phyloP scores from a whole-genome alignment of 2,888 invertebrate genomes.

The Anorthoa munda region DNA sequence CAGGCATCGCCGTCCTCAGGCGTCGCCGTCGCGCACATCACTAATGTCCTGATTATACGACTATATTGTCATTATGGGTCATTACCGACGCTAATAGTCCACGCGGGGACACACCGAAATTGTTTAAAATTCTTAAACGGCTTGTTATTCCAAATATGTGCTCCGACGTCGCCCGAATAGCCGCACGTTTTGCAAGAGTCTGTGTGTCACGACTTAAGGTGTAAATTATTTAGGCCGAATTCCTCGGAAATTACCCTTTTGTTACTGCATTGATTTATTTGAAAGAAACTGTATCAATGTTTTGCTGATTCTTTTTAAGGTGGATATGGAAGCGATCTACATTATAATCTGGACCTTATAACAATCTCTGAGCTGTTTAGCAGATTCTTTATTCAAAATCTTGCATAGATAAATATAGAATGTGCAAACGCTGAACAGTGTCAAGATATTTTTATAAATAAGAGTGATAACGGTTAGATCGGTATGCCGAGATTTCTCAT shows the following conservation, averaged over 20 bases:
- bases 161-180: slow-evolving; percentile 71
- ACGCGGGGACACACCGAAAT: slow-evolving; percentile 78
- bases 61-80: slow-evolving; percentile 85
- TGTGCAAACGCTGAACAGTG: too few species aligned
- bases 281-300: neutral
- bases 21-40: slow-evolving; percentile 68
- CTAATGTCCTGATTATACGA: slow-evolving; percentile 82
- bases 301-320: neutral
- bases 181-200: slow-evolving; percentile 48
- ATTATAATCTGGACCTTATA: neutral
- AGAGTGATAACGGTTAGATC: neutral
- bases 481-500: neutral
- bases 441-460: too few species aligned
- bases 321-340: neutral
- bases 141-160: slow-evolving; percentile 81
- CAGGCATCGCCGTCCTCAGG: slow-evolving; percentile 65
- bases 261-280: slow-evolving; percentile 13
- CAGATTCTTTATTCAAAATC: too few species aligned
- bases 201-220: slow-evolving; percentile 55
- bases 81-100: slow-evolving; percentile 87
- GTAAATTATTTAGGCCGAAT: slow-evolving; percentile 50
- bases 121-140: slow-evolving; percentile 82
- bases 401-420: too few species aligned
- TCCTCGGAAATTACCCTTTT: slow-evolving; percentile 42
- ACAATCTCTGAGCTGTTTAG: too few species aligned